A percentile compares a stretch with the other conserved stretches of the same genome.
Evolutionary conservation across 2,797 vertebrate genomes (phyloP).

Genomic region (Xyrichtys novacula): DNA sequence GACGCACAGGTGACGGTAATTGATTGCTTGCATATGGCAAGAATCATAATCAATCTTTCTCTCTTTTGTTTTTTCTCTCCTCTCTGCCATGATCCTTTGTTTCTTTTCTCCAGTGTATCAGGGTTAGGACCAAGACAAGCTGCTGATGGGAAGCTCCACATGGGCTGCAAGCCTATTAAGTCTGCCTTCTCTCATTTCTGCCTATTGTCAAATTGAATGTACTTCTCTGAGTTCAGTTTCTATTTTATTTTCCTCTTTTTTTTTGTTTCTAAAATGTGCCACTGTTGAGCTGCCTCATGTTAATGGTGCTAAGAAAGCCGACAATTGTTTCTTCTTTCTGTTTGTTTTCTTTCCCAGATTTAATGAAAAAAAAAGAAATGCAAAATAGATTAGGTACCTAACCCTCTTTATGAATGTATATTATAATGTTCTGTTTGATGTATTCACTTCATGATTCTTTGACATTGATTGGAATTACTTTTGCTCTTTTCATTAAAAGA

Average conservation of each 20-base stretch:
- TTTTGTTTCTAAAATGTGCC: slow-evolving; percentile 86
- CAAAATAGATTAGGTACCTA: slow-evolving; percentile 85
- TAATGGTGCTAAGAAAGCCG: slow-evolving; percentile 95
- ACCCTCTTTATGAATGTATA: slow-evolving; percentile 99
- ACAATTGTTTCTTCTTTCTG: slow-evolving; percentile 60
- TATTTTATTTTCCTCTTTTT: slow-evolving; percentile 28
- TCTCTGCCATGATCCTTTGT: slow-evolving; percentile 79
- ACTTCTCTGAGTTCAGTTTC: slow-evolving; percentile 88
- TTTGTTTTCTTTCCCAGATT: slow-evolving; percentile 75
- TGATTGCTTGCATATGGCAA: slow-evolving; percentile 74
- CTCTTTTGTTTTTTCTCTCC: slow-evolving; percentile 67
- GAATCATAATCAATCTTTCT: slow-evolving; percentile 78
- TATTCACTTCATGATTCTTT: slow-evolving; percentile 96
- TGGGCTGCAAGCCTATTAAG: slow-evolving; percentile 84
- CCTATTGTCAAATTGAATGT: slow-evolving; percentile 99
- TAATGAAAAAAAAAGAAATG: slow-evolving; percentile 84
- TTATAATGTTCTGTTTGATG: slow-evolving; percentile 96
- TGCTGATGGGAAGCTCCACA: slow-evolving; percentile 84
- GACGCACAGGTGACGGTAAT: slow-evolving; percentile 69
- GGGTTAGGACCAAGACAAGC: slow-evolving; percentile 86
- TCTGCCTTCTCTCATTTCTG: slow-evolving; percentile 91
- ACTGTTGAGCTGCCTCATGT: slow-evolving; percentile 96
- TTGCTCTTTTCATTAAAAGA: slow-evolving; percentile 97
- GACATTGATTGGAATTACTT: slow-evolving; percentile 95
- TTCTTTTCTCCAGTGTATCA: slow-evolving; percentile 84